Evolutionary conservation across 2,888 invertebrate genomes (phyloP).

Genomic region (Dolichomitus sp.): DNA sequence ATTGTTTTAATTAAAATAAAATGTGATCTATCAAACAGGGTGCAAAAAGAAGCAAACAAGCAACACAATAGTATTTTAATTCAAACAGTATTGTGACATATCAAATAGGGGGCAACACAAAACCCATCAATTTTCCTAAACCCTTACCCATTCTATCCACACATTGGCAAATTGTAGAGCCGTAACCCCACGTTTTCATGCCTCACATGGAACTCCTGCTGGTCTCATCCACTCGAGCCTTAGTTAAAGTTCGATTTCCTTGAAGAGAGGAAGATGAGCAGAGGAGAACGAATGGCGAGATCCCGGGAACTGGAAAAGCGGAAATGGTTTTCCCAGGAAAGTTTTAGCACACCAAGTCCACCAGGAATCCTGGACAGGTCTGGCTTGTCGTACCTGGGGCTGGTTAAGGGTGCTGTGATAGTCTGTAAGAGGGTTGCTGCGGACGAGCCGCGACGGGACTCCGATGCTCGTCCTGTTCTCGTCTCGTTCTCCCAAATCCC

Average conservation of each 20-base stretch:
- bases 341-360: conserved; percentile 57
- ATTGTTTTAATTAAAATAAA: no score
- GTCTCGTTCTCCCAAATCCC: conserved; percentile 15
- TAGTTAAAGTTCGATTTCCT: conserved; percentile 65
- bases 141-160: background rate
- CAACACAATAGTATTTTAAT: background rate
- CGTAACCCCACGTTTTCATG: background rate
- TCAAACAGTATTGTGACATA: background rate
- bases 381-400: conserved; percentile 26
- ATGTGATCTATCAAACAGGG: background rate
- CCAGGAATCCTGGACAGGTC: conserved; percentile 20
- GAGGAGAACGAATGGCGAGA: conserved; percentile 28
- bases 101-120: background rate
- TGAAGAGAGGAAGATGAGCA: background rate
- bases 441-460: conserved; percentile 15
- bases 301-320: conserved; percentile 58
- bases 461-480: conserved; percentile 1
- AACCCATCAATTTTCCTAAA: background rate
- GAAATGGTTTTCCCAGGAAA: conserved; percentile 64
- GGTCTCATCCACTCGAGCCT: conserved; percentile 26
- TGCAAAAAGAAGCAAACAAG: background rate
- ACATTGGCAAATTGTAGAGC: conserved; percentile 13
- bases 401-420: conserved; percentile 47
- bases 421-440: conserved; percentile 17
- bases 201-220: conserved; percentile 9